Percentiles rank a stretch among this genome's conserved stretches.
phyloP scores from a whole-genome alignment of 2,113 vertebrate species.

The Kryptolebias marmoratus region DNA sequence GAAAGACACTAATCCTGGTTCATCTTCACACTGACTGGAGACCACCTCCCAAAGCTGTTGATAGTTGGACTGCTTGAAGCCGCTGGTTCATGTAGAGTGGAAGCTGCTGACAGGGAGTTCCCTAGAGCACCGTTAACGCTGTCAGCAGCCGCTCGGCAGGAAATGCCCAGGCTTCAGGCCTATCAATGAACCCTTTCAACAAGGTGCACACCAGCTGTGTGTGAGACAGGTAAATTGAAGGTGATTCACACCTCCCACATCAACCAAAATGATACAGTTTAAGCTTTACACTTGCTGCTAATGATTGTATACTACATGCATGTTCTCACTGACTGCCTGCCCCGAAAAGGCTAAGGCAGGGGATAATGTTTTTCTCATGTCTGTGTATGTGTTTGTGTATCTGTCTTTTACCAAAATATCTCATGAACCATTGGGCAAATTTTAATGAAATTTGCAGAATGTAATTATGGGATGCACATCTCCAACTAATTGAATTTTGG shows the following conservation, averaged over 20 bases:
- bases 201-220: conserved; percentile 58
- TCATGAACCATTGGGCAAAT: too few species aligned
- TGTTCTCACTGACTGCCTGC: too few species aligned
- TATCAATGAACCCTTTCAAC: conserved; percentile 74
- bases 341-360: too few species aligned
- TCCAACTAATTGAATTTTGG: too few species aligned
- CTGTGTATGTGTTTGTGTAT: too few species aligned
- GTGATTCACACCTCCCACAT: conserved; percentile 34
- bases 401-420: too few species aligned
- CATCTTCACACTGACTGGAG: conserved; percentile 7
- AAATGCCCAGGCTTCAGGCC: conserved; percentile 74
- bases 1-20: conserved; percentile 7
- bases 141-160: conserved; percentile 71
- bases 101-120: conserved; percentile 68
- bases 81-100: conserved; percentile 54
- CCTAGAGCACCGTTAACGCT: conserved; percentile 63
- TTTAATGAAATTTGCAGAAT: too few species aligned
- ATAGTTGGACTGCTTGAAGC: conserved; percentile 13
- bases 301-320: too few species aligned
- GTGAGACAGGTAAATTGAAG: conserved; percentile 54
- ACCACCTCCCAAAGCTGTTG: conserved; percentile 32
- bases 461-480: too few species aligned
- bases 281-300: too few species aligned
- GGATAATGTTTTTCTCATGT: too few species aligned
- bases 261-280: conserved; percentile 14